These are phyloP conservation scores for Cyclophora albipunctata DNA, from an alignment of 2,888 invertebrate genomes.

Conservation along the genomic window DNA sequence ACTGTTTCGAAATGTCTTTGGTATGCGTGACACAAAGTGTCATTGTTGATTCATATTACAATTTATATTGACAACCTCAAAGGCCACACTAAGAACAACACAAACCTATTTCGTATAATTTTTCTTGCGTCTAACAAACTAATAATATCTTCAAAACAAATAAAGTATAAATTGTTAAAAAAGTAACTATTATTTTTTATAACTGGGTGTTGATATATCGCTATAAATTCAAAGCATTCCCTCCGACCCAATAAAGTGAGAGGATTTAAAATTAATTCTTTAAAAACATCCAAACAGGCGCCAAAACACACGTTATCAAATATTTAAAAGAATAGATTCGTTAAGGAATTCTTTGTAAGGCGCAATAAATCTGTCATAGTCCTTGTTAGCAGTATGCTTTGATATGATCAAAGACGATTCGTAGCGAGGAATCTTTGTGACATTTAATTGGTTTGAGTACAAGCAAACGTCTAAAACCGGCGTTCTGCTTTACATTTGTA, in stretches of 20 bases:
- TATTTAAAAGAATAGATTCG: constrained; percentile 40
- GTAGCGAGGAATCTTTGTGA: constrained; percentile 45
- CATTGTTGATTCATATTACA: constrained; percentile 16
- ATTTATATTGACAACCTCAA: not conserved
- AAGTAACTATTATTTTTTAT: no score
- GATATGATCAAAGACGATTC: constrained; percentile 65
- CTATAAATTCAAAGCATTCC: no score
- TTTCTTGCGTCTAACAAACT: no score
- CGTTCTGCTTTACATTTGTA: constrained; percentile 21
- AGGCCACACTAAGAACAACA: no score
- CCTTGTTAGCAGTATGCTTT: constrained; percentile 62
- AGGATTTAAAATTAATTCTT: constrained; percentile 13
- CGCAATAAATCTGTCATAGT: constrained; percentile 65
- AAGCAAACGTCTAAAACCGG: constrained; percentile 45
- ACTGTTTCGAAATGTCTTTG: constrained; percentile 36
- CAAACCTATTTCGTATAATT: no score
- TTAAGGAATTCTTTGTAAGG: constrained; percentile 46
- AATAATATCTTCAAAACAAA: no score
- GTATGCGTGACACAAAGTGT: constrained; percentile 38
- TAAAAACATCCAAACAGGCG: constrained; percentile 14
- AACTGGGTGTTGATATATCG: no score
- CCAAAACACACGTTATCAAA: constrained; percentile 12
- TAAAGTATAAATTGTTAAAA: no score
- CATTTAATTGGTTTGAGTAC: constrained; percentile 62
- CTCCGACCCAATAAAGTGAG: constrained; percentile 1